Conservation (phyloP, 1,140 invertebrate species). For the Papilio polytes region DNA sequence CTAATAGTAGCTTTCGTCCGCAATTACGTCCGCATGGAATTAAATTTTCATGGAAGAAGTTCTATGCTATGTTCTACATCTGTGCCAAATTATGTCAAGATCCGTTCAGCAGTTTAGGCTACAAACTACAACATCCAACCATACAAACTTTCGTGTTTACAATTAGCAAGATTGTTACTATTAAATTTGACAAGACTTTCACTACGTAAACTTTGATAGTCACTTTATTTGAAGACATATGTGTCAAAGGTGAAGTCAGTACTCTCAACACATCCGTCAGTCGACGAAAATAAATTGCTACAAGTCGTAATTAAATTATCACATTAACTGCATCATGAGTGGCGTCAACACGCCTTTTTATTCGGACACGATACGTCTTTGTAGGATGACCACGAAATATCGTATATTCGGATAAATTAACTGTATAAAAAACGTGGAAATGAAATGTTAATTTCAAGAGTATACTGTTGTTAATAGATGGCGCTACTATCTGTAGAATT, state of each 20-base stretch:
- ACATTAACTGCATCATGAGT: constrained; percentile 29
- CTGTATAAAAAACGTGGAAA: not conserved
- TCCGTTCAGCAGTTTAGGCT: too few relatives aligned
- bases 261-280: not conserved
- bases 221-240: not conserved
- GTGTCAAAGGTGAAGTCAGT: constrained; percentile 1
- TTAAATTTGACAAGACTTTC: not conserved
- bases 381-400: not conserved
- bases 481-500: too few relatives aligned
- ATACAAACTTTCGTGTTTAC: too few relatives aligned
- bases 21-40: too few relatives aligned
- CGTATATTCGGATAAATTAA: not conserved
- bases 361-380: not conserved
- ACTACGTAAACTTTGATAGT: not conserved
- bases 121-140: too few relatives aligned
- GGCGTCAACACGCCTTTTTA: constrained; percentile 9
- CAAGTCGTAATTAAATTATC: constrained; percentile 18
- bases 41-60: too few relatives aligned
- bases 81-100: too few relatives aligned
- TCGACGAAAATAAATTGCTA: constrained; percentile 11
- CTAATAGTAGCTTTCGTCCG: too few relatives aligned
- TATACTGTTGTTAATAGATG: too few relatives aligned
- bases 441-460: not conserved
- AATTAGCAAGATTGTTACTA: not conserved
- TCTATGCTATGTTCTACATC: too few relatives aligned